Conservation (phyloP, 1,140 invertebrate species). For the Pseudobourletiella spinata region DNA sequence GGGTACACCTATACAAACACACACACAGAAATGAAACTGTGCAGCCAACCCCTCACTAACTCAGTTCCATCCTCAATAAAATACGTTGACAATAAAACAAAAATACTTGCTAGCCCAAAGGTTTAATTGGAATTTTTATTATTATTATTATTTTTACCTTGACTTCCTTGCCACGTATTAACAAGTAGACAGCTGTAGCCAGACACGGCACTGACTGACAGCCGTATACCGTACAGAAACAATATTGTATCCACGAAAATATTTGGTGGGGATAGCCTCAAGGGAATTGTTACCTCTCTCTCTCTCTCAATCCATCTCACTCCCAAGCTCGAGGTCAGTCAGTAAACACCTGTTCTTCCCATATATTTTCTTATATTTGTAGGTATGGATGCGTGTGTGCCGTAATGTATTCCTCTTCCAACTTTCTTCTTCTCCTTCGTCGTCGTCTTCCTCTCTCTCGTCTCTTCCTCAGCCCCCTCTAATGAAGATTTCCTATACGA, state of each 20-base stretch:
- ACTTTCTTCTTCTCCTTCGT: too few relatives aligned
- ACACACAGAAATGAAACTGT: too few relatives aligned
- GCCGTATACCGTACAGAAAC: neutral
- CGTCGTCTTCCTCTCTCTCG: too few relatives aligned
- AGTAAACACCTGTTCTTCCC: neutral
- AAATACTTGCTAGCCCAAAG: neutral
- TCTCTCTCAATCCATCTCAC: too few relatives aligned
- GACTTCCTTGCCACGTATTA: neutral
- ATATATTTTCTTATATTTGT: too few relatives aligned
- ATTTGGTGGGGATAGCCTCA: neutral
- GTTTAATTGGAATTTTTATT: neutral
- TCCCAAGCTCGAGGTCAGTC: slow-evolving; percentile 10
- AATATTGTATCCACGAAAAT: neutral
- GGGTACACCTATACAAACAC: too few relatives aligned
- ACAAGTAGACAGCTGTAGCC: neutral
- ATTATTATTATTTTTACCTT: neutral
- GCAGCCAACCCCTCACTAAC: too few relatives aligned
- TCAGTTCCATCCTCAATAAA: too few relatives aligned
- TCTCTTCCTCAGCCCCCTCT: too few relatives aligned
- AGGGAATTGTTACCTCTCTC: slow-evolving; percentile 8
- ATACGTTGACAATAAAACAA: neutral
- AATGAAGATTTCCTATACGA: too few relatives aligned
- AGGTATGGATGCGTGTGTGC: too few relatives aligned
- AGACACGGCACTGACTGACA: neutral
- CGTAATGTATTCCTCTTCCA: too few relatives aligned